A percentile compares a stretch with the other conserved stretches of the same genome.
phyloP scores from a whole-genome alignment of 2,113 vertebrate species.

The Labeo rohita region DNA sequence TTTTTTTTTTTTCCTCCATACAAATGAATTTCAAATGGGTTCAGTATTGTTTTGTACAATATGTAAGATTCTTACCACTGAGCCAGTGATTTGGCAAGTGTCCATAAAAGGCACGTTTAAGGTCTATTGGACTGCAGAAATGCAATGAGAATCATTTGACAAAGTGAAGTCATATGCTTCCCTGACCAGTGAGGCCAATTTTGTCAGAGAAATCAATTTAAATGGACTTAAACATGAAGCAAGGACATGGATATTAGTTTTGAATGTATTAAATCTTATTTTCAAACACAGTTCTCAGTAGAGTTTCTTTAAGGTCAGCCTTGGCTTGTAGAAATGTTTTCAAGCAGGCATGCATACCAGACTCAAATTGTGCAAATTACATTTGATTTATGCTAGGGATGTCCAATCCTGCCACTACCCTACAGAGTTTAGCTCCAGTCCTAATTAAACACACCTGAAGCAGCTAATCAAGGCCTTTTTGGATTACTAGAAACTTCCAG shows the following conservation, averaged over 20 bases:
- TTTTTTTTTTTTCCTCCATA: background rate
- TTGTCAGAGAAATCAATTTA: conserved; percentile 16
- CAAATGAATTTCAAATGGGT: background rate
- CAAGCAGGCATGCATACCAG: background rate
- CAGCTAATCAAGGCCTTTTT: background rate
- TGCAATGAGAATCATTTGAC: conserved; percentile 22
- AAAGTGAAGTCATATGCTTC: conserved; percentile 20
- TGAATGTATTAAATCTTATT: background rate
- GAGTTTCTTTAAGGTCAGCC: conserved; percentile 16
- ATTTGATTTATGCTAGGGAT: background rate
- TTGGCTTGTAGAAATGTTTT: background rate
- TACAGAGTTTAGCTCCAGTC: background rate
- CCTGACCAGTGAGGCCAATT: conserved; percentile 23
- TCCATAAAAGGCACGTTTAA: conserved; percentile 14
- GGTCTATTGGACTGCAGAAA: background rate
- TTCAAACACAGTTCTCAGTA: background rate
- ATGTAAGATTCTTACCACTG: background rate
- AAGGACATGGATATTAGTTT: background rate
- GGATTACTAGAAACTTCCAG: background rate
- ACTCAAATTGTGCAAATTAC: background rate
- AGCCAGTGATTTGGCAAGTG: conserved; percentile 1
- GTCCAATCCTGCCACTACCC: background rate
- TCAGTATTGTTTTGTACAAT: background rate
- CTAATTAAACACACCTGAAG: conserved; percentile 11
- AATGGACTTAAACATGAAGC: background rate